These are phyloP conservation scores for Rhodinocichla rosea DNA, from an alignment of 2,113 vertebrate species.

Conservation along the genomic window DNA sequence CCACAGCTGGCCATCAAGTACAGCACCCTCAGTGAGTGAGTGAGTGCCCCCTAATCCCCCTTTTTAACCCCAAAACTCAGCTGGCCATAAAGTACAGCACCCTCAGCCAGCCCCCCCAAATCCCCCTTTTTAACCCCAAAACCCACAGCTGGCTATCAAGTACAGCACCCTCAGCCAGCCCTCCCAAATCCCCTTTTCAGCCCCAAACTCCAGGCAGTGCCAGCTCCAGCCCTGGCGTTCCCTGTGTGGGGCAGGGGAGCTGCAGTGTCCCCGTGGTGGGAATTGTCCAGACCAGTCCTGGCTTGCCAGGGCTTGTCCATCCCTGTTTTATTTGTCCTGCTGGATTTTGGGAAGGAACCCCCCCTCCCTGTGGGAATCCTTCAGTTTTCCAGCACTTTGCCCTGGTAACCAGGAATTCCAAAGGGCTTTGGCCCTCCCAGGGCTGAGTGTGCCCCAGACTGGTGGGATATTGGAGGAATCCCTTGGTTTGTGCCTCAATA, in stretches of 20 bases:
- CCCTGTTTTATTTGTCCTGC: rapidly evolving
- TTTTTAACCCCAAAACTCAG: neutral
- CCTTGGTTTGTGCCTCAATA: neutral
- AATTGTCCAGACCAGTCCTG: neutral
- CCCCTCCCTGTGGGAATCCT: neutral
- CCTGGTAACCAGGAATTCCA: neutral
- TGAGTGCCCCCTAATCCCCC: too few relatives aligned
- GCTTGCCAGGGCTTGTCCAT: neutral
- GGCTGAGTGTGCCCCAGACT: rapidly evolving
- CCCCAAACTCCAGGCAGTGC: rapidly evolving
- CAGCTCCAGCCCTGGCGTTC: rapidly evolving
- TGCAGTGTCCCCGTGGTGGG: rapidly evolving
- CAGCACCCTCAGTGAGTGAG: conserved; percentile 78
- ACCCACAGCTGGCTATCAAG: neutral
- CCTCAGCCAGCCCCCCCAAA: conserved; percentile 71
- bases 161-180: conserved; percentile 78
- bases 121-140: neutral
- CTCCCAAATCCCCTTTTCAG: rapidly evolving
- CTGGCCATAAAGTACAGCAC: conserved; percentile 89
- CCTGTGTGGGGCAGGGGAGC: rapidly evolving
- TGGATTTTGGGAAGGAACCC: neutral
- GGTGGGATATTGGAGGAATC: neutral
- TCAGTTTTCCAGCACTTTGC: neutral
- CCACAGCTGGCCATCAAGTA: conserved; percentile 77
- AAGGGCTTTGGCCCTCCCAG: neutral